These are phyloP conservation scores for Reinhardtius hippoglossoides DNA, from an alignment of 2,113 vertebrate species.

Conservation along the genomic window DNA sequence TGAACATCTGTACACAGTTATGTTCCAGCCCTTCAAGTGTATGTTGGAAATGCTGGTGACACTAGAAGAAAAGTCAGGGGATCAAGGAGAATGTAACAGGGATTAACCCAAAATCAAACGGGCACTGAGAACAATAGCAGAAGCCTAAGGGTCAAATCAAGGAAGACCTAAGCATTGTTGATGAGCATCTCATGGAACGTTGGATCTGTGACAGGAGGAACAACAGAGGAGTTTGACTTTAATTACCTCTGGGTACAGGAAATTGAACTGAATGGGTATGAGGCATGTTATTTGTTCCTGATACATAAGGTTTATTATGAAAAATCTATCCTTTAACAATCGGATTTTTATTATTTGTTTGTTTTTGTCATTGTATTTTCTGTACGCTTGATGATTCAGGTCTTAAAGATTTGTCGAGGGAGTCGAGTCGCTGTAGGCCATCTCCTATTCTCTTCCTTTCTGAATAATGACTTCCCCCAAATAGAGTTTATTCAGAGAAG, in stretches of 20 bases:
- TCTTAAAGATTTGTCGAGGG: background rate
- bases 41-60: too few relatives aligned
- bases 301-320: background rate
- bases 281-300: background rate
- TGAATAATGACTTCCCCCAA: constrained; percentile 13
- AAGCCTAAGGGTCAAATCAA: background rate
- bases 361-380: constrained; percentile 1
- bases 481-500: constrained; percentile 37
- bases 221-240: background rate
- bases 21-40: too few relatives aligned
- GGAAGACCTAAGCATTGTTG: background rate
- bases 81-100: too few relatives aligned
- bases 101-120: too few relatives aligned
- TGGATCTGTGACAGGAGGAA: background rate
- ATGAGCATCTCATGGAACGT: background rate
- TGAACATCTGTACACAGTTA: too few relatives aligned
- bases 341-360: constrained; percentile 1
- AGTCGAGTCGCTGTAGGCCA: too few relatives aligned
- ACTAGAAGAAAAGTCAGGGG: too few relatives aligned
- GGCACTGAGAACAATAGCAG: background rate
- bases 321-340: background rate
- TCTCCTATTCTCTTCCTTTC: background rate
- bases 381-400: background rate
- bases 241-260: constrained; percentile 8
- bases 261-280: constrained; percentile 5